phyloP scores from a whole-genome alignment of 2,888 invertebrate genomes.

The Drosophila recens region DNA sequence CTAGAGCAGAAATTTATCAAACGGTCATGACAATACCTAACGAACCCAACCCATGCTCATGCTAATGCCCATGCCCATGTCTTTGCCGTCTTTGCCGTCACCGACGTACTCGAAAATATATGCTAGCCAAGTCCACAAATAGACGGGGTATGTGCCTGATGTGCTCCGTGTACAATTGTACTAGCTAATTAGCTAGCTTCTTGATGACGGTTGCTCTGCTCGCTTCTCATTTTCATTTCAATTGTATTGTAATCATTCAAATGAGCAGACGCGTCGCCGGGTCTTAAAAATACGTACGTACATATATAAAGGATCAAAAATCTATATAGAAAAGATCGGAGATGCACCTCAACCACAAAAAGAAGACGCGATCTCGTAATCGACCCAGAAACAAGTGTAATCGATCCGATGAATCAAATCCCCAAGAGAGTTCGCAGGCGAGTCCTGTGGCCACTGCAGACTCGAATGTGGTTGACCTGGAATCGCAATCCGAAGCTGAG shows the following conservation, averaged over 20 bases:
- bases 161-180: conserved; percentile 39
- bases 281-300: neutral
- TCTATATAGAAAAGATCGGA: conserved; percentile 1
- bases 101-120: conserved; percentile 27
- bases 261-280: conserved; percentile 33
- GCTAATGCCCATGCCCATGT: conserved; percentile 1
- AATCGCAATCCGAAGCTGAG: conserved; percentile 3
- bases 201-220: conserved; percentile 16
- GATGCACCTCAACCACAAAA: conserved; percentile 68
- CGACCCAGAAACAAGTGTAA: conserved; percentile 80
- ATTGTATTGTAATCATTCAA: conserved; percentile 51
- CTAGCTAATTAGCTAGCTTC: conserved; percentile 52
- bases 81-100: conserved; percentile 44
- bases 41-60: conserved; percentile 38
- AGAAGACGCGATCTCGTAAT: conserved; percentile 77
- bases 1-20: conserved; percentile 61
- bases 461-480: neutral
- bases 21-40: conserved; percentile 57
- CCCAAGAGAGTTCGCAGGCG: neutral
- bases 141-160: conserved; percentile 44
- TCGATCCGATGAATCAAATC: conserved; percentile 26
- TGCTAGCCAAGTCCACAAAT: conserved; percentile 62
- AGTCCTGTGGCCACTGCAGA: neutral
- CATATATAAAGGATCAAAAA: neutral
- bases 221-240: conserved; percentile 19